A percentile compares a stretch with the other conserved stretches of the same genome.
Evolutionary conservation across 1,140 invertebrate species (phyloP).

Genomic region (Drosophila athabasca): DNA sequence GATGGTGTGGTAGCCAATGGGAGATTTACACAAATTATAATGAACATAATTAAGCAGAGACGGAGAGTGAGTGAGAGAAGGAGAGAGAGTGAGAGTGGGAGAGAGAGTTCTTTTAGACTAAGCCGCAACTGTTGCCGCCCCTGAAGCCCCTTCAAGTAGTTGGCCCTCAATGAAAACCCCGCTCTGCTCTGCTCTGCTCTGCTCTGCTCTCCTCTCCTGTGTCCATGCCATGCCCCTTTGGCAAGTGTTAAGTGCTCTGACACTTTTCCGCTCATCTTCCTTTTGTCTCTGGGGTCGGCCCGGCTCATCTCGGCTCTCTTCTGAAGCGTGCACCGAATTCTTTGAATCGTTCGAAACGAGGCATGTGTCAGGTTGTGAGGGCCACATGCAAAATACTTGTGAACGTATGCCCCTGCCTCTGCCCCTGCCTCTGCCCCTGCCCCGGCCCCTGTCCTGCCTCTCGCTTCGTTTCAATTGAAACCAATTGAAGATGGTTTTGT

Average conservation of each 20-base stretch:
- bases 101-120: constrained; percentile 6
- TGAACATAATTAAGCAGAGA: constrained; percentile 20
- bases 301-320: constrained; percentile 4
- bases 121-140: constrained; percentile 53
- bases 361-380: constrained; percentile 53
- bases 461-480: constrained; percentile 35
- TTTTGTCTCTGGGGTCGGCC: neutral
- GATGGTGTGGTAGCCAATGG: constrained; percentile 20
- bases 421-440: neutral
- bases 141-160: constrained; percentile 59
- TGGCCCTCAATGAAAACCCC: constrained; percentile 15
- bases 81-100: neutral
- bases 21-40: constrained; percentile 36
- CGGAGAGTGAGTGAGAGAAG: no score
- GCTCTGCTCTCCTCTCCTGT: constrained; percentile 8
- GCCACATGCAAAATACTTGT: constrained; percentile 58
- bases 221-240: constrained; percentile 4
- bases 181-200: neutral
- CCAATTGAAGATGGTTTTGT: constrained; percentile 46
- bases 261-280: constrained; percentile 49
- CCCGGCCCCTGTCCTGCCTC: neutral
- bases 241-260: constrained; percentile 72
- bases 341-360: constrained; percentile 51
- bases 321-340: constrained; percentile 60
- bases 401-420: neutral